Evolutionary conservation across 2,888 invertebrate species (phyloP).

Genomic region (Amaurobius ferox): DNA sequence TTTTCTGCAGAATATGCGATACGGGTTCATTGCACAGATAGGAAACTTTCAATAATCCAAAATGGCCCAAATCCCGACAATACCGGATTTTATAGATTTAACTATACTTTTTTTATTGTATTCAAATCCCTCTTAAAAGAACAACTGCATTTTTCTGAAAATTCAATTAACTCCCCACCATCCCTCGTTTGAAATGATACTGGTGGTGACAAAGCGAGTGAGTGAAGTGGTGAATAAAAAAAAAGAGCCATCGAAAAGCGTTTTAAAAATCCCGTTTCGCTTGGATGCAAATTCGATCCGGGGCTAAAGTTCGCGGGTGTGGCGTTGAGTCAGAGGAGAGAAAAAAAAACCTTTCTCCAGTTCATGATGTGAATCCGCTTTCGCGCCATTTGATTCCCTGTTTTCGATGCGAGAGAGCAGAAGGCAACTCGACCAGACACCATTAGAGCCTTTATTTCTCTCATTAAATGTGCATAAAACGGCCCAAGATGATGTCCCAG

Average conservation of each 20-base stretch:
- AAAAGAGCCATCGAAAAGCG: not conserved
- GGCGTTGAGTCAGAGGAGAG: not conserved
- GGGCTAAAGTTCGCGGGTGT: not conserved
- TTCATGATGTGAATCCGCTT: not conserved
- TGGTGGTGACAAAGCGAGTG: not conserved
- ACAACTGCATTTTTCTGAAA: too few relatives aligned
- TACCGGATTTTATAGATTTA: too few relatives aligned
- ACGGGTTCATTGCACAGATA: too few relatives aligned
- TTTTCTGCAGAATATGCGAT: too few relatives aligned
- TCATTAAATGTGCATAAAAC: constrained; percentile 65
- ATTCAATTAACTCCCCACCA: not conserved
- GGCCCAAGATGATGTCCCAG: constrained; percentile 44
- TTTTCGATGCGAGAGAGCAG: constrained; percentile 23
- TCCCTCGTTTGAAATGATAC: not conserved
- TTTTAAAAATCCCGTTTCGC: constrained; percentile 12
- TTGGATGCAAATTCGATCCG: constrained; percentile 2
- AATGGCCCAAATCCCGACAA: too few relatives aligned
- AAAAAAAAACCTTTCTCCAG: not conserved
- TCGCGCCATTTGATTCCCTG: constrained; percentile 49
- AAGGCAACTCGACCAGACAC: constrained; percentile 54
- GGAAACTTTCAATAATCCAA: too few relatives aligned
- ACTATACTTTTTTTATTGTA: too few relatives aligned
- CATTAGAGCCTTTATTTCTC: constrained; percentile 56
- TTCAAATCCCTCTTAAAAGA: too few relatives aligned
- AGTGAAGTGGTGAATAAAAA: not conserved